Percentiles rank a stretch among this genome's conserved stretches.
These are phyloP conservation scores for Drosophila greeni DNA, from an alignment of 2,888 invertebrate genomes.

Conservation along the genomic window DNA sequence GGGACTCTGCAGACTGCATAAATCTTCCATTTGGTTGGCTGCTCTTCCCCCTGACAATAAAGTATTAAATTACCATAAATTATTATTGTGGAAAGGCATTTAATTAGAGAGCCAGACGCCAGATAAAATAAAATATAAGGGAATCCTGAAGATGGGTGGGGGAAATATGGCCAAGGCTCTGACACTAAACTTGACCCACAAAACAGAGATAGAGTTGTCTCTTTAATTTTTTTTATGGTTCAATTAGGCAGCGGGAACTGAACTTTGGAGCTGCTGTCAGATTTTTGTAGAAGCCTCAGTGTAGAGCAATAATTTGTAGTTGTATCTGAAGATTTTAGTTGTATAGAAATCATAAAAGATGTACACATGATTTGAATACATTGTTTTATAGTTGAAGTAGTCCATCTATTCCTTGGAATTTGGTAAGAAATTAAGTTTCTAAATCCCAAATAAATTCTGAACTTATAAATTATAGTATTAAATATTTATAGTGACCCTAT, in stretches of 20 bases:
- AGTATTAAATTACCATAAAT: constrained; percentile 69
- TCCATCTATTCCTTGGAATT: background rate
- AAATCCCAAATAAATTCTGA: too few relatives aligned
- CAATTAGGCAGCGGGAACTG: constrained; percentile 6
- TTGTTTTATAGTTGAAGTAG: background rate
- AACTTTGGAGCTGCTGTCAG: background rate
- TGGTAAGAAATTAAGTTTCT: background rate
- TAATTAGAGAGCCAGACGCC: constrained; percentile 62
- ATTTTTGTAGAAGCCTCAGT: background rate
- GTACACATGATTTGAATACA: background rate
- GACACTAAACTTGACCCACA: constrained; percentile 52
- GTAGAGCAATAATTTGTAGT: background rate
- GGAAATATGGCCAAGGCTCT: constrained; percentile 25
- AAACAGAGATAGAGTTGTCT: constrained; percentile 10
- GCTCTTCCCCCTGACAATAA: constrained; percentile 29
- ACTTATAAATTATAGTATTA: background rate
- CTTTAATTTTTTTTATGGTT: constrained; percentile 6
- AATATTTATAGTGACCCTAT: background rate
- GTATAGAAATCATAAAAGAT: too few relatives aligned
- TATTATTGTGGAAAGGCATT: constrained; percentile 55
- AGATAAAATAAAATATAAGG: constrained; percentile 18
- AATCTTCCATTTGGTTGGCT: constrained; percentile 26
- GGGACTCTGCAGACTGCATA: constrained; percentile 46
- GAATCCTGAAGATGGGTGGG: constrained; percentile 1
- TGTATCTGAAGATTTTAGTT: background rate